Evolutionary conservation across 2,888 invertebrate species (phyloP).

Genomic region (Drosophila buzzatii): DNA sequence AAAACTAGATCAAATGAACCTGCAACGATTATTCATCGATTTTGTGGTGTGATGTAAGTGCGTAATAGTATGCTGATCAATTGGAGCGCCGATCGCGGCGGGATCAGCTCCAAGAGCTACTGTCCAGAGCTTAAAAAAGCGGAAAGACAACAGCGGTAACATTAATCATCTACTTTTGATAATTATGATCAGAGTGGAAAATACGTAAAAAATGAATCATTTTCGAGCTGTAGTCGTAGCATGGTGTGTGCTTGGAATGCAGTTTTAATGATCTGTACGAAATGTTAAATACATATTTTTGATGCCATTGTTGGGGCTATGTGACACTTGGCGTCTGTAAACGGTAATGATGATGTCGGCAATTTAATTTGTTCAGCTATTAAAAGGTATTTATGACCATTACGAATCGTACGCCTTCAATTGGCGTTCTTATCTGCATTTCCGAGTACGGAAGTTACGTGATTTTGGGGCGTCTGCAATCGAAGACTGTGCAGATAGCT

Average conservation of each 20-base stretch:
- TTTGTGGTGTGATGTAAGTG: conserved; percentile 41
- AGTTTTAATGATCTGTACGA: conserved; percentile 17
- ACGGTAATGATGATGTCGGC: conserved; percentile 23
- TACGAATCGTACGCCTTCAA: conserved; percentile 39
- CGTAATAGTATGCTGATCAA: conserved; percentile 34
- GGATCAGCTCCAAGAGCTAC: conserved; percentile 30
- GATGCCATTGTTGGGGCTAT: conserved; percentile 7
- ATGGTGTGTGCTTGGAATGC: conserved; percentile 39
- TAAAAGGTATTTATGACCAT: conserved; percentile 39
- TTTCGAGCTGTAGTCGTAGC: conserved; percentile 27
- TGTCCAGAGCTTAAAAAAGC: conserved; percentile 17
- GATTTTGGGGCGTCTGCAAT: conserved; percentile 48
- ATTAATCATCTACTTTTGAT: conserved; percentile 49
- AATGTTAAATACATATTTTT: conserved; percentile 8
- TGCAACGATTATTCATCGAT: conserved; percentile 27
- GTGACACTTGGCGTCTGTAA: conserved; percentile 34
- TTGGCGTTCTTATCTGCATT: conserved; percentile 51
- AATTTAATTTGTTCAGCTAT: conserved; percentile 16
- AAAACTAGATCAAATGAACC: conserved; percentile 21
- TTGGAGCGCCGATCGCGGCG: conserved; percentile 41
- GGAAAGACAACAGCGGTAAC: conserved; percentile 25
- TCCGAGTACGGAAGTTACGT: conserved; percentile 70
- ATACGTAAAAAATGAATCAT: conserved; percentile 45
- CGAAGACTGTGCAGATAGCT: conserved; percentile 48
- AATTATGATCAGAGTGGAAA: conserved; percentile 25